Evolutionary conservation across 2,113 vertebrate species (phyloP).

Genomic region (Indicator maculatus): DNA sequence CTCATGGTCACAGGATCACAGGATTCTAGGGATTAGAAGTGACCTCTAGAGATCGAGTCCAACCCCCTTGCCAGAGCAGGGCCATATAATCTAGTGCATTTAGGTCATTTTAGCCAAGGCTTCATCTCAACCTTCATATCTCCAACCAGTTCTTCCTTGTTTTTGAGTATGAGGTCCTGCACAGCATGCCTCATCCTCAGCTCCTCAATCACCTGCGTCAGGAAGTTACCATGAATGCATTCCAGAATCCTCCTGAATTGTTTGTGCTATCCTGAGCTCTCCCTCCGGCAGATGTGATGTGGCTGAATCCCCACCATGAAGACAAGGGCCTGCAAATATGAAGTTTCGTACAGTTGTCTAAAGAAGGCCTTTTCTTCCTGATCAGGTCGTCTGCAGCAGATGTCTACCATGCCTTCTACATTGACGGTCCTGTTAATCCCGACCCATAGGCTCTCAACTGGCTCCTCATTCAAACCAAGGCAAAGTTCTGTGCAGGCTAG

Average conservation of each 20-base stretch:
- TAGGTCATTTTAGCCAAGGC: neutral
- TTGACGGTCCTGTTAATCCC: neutral
- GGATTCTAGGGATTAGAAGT: too few species aligned
- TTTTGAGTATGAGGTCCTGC: neutral
- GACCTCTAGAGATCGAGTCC: too few species aligned
- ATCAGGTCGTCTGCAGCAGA: neutral
- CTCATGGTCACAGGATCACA: neutral
- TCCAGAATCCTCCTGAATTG: neutral
- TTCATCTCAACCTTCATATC: neutral
- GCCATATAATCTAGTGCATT: too few species aligned
- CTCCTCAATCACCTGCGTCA: neutral
- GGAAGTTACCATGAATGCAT: neutral
- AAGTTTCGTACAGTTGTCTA: neutral
- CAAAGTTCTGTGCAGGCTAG: neutral
- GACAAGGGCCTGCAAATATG: neutral
- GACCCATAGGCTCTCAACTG: neutral
- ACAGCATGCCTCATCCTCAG: neutral
- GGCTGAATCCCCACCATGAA: neutral
- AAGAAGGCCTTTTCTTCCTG: neutral
- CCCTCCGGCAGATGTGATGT: neutral
- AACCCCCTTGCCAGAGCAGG: too few species aligned
- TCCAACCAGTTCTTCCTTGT: neutral
- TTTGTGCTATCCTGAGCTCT: neutral
- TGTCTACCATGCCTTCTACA: neutral
- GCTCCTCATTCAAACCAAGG: neutral